Percentiles rank a stretch among this genome's conserved stretches.
Evolutionary conservation across 2,113 vertebrate genomes (phyloP).

Genomic region (Calyptommatus sinebrachiatus): DNA sequence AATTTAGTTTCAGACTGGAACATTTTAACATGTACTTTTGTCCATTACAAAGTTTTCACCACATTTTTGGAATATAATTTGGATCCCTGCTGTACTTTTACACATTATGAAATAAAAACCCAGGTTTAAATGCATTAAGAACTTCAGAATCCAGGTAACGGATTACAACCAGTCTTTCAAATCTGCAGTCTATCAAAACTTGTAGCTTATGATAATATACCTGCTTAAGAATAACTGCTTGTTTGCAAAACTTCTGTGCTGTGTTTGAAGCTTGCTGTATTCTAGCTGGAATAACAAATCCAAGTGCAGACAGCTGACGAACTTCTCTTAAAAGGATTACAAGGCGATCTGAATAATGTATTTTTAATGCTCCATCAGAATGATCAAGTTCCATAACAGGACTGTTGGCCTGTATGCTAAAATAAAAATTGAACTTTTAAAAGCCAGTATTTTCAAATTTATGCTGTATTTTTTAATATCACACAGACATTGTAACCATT

Average conservation of each 20-base stretch:
- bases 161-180: constrained; percentile 24
- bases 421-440: constrained; percentile 42
- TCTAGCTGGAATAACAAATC: constrained; percentile 88
- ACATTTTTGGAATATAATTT: neutral
- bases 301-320: constrained; percentile 89
- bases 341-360: constrained; percentile 92
- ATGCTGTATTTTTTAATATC: neutral
- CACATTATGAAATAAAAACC: neutral
- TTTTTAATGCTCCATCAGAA: constrained; percentile 82
- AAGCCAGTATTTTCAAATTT: neutral
- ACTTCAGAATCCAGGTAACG: constrained; percentile 12
- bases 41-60: neutral
- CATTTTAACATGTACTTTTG: neutral
- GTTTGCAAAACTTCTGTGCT: constrained; percentile 92
- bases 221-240: constrained; percentile 95
- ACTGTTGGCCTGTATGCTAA: constrained; percentile 87
- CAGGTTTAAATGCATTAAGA: constrained; percentile 13
- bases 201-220: constrained; percentile 45
- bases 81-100: neutral
- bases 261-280: constrained; percentile 85
- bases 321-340: constrained; percentile 89
- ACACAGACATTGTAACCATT: neutral
- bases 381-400: constrained; percentile 93
- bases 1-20: neutral
- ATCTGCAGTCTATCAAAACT: constrained; percentile 11